Conservation (phyloP, 2,888 invertebrate genomes). For the Apoda limacodes region DNA sequence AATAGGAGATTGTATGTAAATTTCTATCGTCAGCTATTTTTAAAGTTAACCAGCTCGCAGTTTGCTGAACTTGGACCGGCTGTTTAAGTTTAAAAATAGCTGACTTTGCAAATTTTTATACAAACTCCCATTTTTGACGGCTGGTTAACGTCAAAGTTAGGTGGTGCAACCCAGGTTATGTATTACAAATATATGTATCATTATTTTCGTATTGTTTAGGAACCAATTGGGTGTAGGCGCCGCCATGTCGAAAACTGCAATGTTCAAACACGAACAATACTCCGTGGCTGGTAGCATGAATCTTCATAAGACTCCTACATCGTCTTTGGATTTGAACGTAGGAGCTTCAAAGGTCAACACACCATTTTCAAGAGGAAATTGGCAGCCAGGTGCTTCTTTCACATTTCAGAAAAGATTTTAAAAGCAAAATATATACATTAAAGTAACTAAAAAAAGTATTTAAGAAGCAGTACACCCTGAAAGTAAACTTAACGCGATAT, state of each 20-base stretch:
- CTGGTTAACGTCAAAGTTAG: no score
- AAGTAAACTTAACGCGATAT: no score
- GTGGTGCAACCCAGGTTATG: no score
- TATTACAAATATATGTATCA: not conserved
- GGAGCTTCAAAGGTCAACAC: constrained; percentile 18
- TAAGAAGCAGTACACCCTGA: no score
- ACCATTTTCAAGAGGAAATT: constrained; percentile 15
- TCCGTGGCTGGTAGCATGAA: constrained; percentile 20
- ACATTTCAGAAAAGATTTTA: constrained; percentile 19
- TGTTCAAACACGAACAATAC: constrained; percentile 22
- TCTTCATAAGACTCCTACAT: constrained; percentile 20
- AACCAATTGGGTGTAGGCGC: constrained; percentile 21
- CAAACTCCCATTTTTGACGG: no score
- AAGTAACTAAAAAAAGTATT: no score
- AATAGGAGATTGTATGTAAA: no score
- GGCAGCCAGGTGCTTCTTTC: constrained; percentile 12
- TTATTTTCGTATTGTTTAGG: constrained; percentile 11
- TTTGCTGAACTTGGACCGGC: no score
- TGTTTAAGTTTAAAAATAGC: no score
- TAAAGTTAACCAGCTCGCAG: no score
- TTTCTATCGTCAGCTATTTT: no score
- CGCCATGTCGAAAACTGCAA: constrained; percentile 20
- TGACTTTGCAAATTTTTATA: no score
- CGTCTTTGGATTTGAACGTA: constrained; percentile 20
- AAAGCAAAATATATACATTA: constrained; percentile 1